Evolutionary conservation across 2,888 invertebrate species (phyloP), one percentile per base, ranked within the genome.

Genomic region (Crematogaster levior): DNA sequence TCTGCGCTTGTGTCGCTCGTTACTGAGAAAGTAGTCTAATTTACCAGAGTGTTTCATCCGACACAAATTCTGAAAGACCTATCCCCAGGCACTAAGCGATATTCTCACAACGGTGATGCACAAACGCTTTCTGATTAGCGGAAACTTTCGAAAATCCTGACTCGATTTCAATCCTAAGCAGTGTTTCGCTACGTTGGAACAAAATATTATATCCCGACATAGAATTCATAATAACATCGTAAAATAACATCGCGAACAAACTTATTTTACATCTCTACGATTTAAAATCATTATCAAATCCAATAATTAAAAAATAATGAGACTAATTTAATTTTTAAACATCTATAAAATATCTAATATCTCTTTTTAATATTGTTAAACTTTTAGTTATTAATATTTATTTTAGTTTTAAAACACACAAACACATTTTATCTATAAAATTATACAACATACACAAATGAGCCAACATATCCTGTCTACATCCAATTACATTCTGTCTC

Each of bases 1-100:
- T 77, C 21, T n/a, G 15, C 56, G 30, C 70, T 73, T 43, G 43
- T 43, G 43, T 53, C 68, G 43, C 70, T 77, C 68, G 68, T 68
- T 77, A 77, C 53, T n/a, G 70, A 65, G 43, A 68, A 70, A 77
- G 77, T 70, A 68, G 70, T 77, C 70, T 77, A 70, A 77, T 77
- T 77, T 77, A 68, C 43, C 77, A 70, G 56, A 77, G 77, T 70
- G 70, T 58, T 24, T 68, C 34, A 18, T 77, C 43, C 77, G 21
- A 30, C 43, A 56, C 34, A 43, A 65, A 65, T 63, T 48, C 43
- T 72, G 34, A 18, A 46, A 46, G 24, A 75, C n/a, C 12, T 53
- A 53, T 53, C 75, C n/a, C n/a, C 7, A n/a, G 24, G 43, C 4
- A 46, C 48, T 73, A 43, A n/a, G n/a, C 12, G 9, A 2, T 21